A percentile compares a stretch with the other conserved stretches of the same genome.
Conservation (phyloP, 2,797 vertebrate species). For the Lates japonicus region DNA sequence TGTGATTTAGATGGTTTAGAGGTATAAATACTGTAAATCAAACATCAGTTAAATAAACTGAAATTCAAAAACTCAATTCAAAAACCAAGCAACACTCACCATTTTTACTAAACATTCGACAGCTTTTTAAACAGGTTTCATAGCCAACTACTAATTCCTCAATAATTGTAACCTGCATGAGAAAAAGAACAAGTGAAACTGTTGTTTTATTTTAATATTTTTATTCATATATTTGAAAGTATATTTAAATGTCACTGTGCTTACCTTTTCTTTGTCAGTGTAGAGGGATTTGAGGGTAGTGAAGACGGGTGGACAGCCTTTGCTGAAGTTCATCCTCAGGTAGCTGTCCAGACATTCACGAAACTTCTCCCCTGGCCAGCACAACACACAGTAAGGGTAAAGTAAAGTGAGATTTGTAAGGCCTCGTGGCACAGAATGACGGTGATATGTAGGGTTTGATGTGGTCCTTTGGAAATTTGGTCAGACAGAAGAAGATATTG, state of each 20-base stretch:
- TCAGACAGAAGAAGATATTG: no score
- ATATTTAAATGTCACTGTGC: background rate
- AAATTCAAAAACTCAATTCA: background rate
- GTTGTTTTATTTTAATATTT: background rate
- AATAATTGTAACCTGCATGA: constrained; percentile 90
- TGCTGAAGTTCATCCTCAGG: constrained; percentile 96
- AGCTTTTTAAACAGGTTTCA: constrained; percentile 92
- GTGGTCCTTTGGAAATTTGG: no score
- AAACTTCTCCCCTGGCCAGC: constrained; percentile 90
- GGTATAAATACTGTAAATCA: background rate
- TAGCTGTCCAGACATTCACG: constrained; percentile 94
- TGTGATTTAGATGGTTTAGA: background rate
- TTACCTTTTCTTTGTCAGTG: constrained; percentile 84
- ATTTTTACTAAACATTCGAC: constrained; percentile 92
- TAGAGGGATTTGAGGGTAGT: constrained; percentile 93
- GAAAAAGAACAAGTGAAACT: background rate
- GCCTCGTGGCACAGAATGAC: no score
- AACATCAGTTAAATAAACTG: background rate
- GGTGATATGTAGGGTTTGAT: no score
- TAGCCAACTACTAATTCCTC: constrained; percentile 94
- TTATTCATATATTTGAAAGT: no score
- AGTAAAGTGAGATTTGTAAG: constrained; percentile 16
- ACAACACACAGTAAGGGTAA: constrained; percentile 29
- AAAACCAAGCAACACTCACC: constrained; percentile 81
- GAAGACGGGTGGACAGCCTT: constrained; percentile 94